phyloP scores from a whole-genome alignment of 2,888 invertebrate species.

The Aphodius sticticus region DNA sequence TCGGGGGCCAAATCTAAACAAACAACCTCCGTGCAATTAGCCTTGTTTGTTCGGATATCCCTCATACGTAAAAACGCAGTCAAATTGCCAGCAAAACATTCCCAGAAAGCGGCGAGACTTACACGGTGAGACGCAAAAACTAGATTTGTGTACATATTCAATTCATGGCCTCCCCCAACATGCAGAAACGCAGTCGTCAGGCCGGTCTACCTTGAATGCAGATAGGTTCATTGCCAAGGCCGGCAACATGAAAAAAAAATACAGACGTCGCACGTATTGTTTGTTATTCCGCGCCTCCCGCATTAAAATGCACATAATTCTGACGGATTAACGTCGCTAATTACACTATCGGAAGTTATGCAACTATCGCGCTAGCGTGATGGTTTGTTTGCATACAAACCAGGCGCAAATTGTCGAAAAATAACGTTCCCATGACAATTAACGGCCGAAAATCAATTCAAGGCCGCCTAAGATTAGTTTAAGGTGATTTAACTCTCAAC shows the following conservation, averaged over 20 bases:
- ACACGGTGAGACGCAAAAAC: neutral
- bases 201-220: constrained; percentile 38
- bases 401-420: constrained; percentile 13
- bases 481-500: too few relatives aligned
- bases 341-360: constrained; percentile 18
- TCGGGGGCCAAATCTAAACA: neutral
- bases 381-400: constrained; percentile 28
- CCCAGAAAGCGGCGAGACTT: neutral
- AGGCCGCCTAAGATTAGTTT: neutral
- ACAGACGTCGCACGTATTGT: neutral
- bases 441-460: neutral
- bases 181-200: constrained; percentile 11
- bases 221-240: constrained; percentile 41
- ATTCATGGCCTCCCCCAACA: constrained; percentile 36
- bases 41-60: neutral
- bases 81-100: neutral
- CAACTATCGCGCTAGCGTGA: constrained; percentile 20
- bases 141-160: constrained; percentile 31
- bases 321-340: neutral
- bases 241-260: constrained; percentile 28
- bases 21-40: neutral
- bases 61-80: neutral
- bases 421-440: neutral
- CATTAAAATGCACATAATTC: neutral
- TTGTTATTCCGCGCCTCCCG: neutral